Evolutionary conservation across 2,113 vertebrate species (phyloP).

Genomic region (Syrrhaptes paradoxus): DNA sequence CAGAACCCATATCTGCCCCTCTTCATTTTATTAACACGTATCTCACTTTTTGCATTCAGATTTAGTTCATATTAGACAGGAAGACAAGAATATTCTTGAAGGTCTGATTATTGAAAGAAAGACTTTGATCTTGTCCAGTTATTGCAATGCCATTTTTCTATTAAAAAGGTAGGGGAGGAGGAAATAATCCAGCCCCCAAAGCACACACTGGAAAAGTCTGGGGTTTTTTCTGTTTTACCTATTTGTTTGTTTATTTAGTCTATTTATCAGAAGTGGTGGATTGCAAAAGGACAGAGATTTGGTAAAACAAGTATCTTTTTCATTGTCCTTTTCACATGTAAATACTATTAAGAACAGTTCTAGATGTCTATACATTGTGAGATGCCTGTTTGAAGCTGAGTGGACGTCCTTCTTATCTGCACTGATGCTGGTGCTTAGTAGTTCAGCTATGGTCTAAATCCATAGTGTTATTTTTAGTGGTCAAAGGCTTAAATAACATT

Average conservation of each 20-base stretch:
- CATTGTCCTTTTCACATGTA: not conserved
- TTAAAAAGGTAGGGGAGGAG: fast-evolving
- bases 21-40: not conserved
- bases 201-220: not conserved
- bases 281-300: not conserved
- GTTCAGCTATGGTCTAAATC: not conserved
- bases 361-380: not conserved
- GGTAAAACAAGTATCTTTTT: not conserved
- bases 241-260: not conserved
- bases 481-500: not conserved
- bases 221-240: not conserved
- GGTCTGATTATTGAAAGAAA: not conserved
- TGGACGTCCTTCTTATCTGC: not conserved
- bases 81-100: not conserved
- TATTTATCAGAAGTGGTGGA: not conserved
- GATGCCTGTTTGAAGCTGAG: not conserved
- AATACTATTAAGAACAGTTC: not conserved
- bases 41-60: not conserved
- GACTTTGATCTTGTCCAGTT: not conserved
- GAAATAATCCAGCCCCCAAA: not conserved
- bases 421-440: not conserved
- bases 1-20: not conserved
- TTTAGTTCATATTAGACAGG: not conserved
- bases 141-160: not conserved
- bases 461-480: not conserved